Evolutionary conservation across 2,888 invertebrate genomes (phyloP).

Genomic region (Caenorhabditis sp.): DNA sequence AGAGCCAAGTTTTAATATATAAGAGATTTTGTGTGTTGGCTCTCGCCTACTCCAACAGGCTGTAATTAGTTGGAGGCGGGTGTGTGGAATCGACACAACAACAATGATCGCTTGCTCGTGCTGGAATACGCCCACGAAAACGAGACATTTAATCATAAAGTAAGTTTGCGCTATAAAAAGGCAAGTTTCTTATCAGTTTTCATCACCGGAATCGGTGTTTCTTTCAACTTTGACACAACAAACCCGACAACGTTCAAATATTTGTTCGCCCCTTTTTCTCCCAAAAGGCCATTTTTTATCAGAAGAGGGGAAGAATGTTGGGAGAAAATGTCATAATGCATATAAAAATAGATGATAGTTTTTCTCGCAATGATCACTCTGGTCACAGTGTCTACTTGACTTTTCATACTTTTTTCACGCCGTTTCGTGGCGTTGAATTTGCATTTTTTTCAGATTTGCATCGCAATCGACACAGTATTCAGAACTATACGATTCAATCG

Average conservation of each 20-base stretch:
- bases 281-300: constrained; percentile 7
- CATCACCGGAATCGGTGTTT: constrained; percentile 13
- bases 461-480: constrained; percentile 14
- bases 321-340: constrained; percentile 10
- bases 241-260: constrained; percentile 28
- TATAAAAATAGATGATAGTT: constrained; percentile 36
- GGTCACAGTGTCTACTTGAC: constrained; percentile 5
- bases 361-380: constrained; percentile 23
- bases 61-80: constrained; percentile 29
- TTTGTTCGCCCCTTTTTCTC: constrained; percentile 29
- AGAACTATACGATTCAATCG: background rate
- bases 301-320: constrained; percentile 11
- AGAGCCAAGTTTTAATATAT: constrained; percentile 17
- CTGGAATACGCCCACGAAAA: constrained; percentile 44
- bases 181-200: constrained; percentile 2
- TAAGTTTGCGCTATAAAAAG: constrained; percentile 26
- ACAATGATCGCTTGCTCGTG: constrained; percentile 46
- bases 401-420: constrained; percentile 12
- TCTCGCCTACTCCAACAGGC: background rate
- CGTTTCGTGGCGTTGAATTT: constrained; percentile 4
- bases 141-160: constrained; percentile 43
- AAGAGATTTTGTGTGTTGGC: constrained; percentile 7
- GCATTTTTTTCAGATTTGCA: constrained; percentile 17
- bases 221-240: constrained; percentile 11
- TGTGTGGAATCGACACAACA: constrained; percentile 15